Percentiles rank a stretch among this genome's conserved stretches.
These are phyloP conservation scores for Colletes latitarsis DNA, from an alignment of 1,140 invertebrate genomes.

Conservation along the genomic window DNA sequence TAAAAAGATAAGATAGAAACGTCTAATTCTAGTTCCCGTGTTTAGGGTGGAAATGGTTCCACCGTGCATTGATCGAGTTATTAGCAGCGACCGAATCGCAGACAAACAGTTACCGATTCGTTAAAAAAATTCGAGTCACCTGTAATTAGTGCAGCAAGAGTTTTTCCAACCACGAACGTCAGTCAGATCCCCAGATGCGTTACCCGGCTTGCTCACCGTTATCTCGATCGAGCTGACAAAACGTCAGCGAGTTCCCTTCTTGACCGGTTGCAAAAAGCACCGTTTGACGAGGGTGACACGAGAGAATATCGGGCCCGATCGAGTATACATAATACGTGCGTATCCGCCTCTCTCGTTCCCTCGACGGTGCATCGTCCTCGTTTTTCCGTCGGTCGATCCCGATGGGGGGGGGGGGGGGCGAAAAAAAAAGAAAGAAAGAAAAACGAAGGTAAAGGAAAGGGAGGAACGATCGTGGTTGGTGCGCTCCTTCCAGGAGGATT, in stretches of 20 bases:
- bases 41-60: too few species aligned
- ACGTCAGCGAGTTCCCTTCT: constrained; percentile 67
- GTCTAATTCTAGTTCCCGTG: too few species aligned
- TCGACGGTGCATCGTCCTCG: constrained; percentile 8
- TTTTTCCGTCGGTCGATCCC: constrained; percentile 4
- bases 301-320: constrained; percentile 61
- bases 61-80: too few species aligned
- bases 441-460: constrained; percentile 40
- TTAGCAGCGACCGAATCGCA: background rate
- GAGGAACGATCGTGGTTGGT: constrained; percentile 59
- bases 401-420: background rate
- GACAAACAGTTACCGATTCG: background rate
- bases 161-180: constrained; percentile 12
- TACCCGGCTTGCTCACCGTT: constrained; percentile 39
- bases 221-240: constrained; percentile 71
- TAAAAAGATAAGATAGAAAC: too few species aligned
- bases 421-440: constrained; percentile 19
- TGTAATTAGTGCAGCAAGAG: background rate
- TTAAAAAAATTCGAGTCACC: background rate
- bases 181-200: constrained; percentile 14
- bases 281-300: constrained; percentile 66
- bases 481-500: constrained; percentile 71
- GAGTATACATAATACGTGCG: constrained; percentile 55
- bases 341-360: constrained; percentile 16
- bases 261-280: constrained; percentile 64